Percentiles rank a stretch among this genome's conserved stretches.
Conservation (phyloP, 2,113 vertebrate species). For the Sander vitreus region DNA sequence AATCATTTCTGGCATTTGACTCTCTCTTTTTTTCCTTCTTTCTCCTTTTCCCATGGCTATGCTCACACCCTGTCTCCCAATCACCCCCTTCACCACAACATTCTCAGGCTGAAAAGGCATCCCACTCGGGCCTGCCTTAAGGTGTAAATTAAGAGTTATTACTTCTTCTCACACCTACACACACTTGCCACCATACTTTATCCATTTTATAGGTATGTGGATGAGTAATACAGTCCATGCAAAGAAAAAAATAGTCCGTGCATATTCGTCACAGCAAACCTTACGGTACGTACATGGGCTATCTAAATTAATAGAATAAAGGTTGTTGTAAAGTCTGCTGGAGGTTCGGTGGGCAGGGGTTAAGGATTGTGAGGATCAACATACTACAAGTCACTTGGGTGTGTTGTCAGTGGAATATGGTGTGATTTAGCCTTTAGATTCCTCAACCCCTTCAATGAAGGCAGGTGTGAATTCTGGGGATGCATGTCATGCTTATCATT, state of each 20-base stretch:
- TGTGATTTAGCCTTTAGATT: conserved; percentile 64
- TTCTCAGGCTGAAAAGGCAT: background rate
- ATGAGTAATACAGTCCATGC: conserved; percentile 26
- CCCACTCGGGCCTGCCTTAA: background rate
- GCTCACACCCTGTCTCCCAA: background rate
- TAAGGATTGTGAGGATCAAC: conserved; percentile 21
- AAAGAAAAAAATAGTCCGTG: background rate
- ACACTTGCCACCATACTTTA: background rate
- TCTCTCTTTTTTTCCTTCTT: background rate
- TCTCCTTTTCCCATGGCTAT: background rate
- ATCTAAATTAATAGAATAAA: too few relatives aligned
- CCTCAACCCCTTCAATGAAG: conserved; percentile 55
- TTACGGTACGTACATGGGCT: background rate
- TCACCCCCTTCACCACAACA: background rate
- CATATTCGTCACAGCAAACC: background rate
- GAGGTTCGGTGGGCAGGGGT: background rate
- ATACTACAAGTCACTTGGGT: conserved; percentile 42
- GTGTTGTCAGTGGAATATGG: conserved; percentile 62
- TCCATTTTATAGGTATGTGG: conserved; percentile 15
- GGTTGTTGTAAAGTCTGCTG: conserved; percentile 2
- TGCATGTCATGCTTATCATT: conserved; percentile 68
- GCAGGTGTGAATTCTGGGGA: conserved; percentile 71
- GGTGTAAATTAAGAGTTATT: background rate
- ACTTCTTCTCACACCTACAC: conserved; percentile 27
- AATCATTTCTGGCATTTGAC: background rate